Evolutionary conservation across 2,113 vertebrate species (phyloP), one percentile per base, ranked within the genome.

Genomic region (Seriola quinqueradiata): DNA sequence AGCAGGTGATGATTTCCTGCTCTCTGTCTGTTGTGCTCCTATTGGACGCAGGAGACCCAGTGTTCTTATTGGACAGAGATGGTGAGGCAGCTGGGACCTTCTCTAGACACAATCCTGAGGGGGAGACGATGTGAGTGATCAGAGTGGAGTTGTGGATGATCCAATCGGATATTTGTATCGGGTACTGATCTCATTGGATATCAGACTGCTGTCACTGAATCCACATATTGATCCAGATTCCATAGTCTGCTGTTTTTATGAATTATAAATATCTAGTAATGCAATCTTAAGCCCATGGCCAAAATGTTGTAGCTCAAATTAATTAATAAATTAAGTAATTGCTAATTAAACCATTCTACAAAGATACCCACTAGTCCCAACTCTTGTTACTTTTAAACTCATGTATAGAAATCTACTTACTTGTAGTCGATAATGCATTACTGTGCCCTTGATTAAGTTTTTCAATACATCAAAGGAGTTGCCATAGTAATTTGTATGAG

Each of bases 1-100:
- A 99, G 90, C 98, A 99, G 0, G 94, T 98, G 92, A 99, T 96
- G 73, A 99, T 96, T 16, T 99, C 98, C 89, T 98, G 97, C 1
- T 99, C 98, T 32, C 91, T 93, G 59, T 97, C 97, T 44, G 82
- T 70, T 48, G 83, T 71, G 4, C 92, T 94, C 79, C 94, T 95
- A 75, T 96, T 96, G 75, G 95, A 96, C 2, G 77, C 82, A 0
- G 97, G 93, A 46, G 93, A 94, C 1, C 82, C 85, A 0, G 92
- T 70, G 3, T 96, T 95, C 81, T 95, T 96, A 81, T 96, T 97
- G 81, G 96, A 96, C 19, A 96, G 94, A 48, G 90, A 87, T 0
- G 97, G 97, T 21, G 97, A 98, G 32, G 94, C 95, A 44, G 94
- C 67, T 65, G 97, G 96, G 87, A 97, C 42, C 90, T 99, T 98